Conservation (phyloP, 2,888 invertebrate genomes). For the Trichogramma evanescens region DNA sequence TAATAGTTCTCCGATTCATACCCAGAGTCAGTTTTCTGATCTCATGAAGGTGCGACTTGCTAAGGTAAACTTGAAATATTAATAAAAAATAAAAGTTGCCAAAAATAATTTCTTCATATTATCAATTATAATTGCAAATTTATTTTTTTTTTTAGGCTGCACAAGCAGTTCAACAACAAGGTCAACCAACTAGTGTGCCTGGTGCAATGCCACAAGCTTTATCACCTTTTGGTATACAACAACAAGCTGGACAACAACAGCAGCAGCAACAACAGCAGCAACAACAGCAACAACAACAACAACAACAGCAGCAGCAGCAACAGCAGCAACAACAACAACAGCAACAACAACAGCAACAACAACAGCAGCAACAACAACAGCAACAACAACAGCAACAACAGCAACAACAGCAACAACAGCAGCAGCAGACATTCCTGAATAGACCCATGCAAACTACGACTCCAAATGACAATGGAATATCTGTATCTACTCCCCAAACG, state of each 20-base stretch:
- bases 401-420: slow-evolving; percentile 41
- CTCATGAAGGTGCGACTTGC: slow-evolving; percentile 56
- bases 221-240: slow-evolving; percentile 15
- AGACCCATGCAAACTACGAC: slow-evolving; percentile 42
- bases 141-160: slow-evolving; percentile 31
- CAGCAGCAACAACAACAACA: slow-evolving; percentile 52
- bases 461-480: slow-evolving; percentile 38
- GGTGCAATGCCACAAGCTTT: slow-evolving; percentile 34
- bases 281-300: slow-evolving; percentile 40
- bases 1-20: slow-evolving; percentile 51
- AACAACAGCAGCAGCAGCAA: slow-evolving; percentile 49
- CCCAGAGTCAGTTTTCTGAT: slow-evolving; percentile 53
- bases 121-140: not conserved
- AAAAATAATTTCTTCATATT: not conserved
- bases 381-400: slow-evolving; percentile 36
- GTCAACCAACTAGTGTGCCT: slow-evolving; percentile 21
- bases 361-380: slow-evolving; percentile 39
- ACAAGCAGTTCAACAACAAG: slow-evolving; percentile 34
- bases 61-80: slow-evolving; percentile 33
- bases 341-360: slow-evolving; percentile 49
- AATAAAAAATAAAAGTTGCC: not conserved
- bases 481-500: slow-evolving; percentile 51
- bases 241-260: slow-evolving; percentile 44
- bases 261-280: slow-evolving; percentile 43
- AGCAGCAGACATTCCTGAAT: slow-evolving; percentile 44